A percentile compares a stretch with the other conserved stretches of the same genome.
These are phyloP conservation scores for Abscondita cerata DNA, from an alignment of 2,888 invertebrate genomes.

Conservation along the genomic window DNA sequence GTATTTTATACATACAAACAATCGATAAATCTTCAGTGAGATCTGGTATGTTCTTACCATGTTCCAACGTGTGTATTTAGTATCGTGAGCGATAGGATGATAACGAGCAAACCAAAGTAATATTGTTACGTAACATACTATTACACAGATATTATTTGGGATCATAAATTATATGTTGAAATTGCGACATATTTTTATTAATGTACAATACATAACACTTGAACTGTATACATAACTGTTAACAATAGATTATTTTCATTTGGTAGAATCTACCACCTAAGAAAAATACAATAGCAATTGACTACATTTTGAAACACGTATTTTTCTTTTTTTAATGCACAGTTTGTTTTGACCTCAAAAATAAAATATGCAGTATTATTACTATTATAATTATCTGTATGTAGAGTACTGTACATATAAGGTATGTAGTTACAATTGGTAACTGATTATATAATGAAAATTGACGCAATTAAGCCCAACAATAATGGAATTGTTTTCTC, in stretches of 20 bases:
- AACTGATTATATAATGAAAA: conserved; percentile 15
- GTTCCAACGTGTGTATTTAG: too few relatives aligned
- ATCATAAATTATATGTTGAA: too few relatives aligned
- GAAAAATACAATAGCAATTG: conserved; percentile 50
- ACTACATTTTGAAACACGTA: conserved; percentile 36
- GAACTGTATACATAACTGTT: conserved; percentile 60
- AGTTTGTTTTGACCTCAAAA: background rate
- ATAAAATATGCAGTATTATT: conserved; percentile 10
- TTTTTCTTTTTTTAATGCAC: conserved; percentile 10
- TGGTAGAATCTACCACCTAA: conserved; percentile 54
- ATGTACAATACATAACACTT: conserved; percentile 61
- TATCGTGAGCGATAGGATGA: too few relatives aligned
- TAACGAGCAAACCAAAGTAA: too few relatives aligned
- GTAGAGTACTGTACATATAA: conserved; percentile 19
- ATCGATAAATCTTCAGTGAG: too few relatives aligned
- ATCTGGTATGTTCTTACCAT: too few relatives aligned
- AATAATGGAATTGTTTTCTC: background rate
- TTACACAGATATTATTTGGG: too few relatives aligned
- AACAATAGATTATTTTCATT: conserved; percentile 55
- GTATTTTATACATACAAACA: too few relatives aligned
- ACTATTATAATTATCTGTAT: conserved; percentile 15
- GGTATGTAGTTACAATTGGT: conserved; percentile 22
- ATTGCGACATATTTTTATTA: conserved; percentile 56
- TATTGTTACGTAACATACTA: too few relatives aligned
- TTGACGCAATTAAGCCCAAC: conserved; percentile 2